These are phyloP conservation scores for Oryzias curvinotus DNA, from an alignment of 2,113 vertebrate species.

Conservation along the genomic window DNA sequence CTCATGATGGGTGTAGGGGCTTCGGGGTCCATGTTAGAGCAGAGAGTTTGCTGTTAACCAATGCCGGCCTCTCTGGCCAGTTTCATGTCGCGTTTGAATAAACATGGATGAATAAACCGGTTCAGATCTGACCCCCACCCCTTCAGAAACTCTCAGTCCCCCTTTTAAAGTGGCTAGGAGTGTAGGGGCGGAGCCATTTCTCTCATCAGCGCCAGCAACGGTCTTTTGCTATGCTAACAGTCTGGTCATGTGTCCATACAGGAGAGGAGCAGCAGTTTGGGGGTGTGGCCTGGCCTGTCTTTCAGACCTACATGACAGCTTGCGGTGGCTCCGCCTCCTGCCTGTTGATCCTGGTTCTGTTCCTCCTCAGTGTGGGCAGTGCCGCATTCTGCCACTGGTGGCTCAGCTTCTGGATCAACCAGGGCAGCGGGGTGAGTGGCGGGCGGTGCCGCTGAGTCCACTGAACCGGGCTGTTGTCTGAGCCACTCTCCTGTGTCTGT, in stretches of 20 bases:
- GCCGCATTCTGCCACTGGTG: constrained; percentile 94
- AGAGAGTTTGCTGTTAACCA: too few relatives aligned
- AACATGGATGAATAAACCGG: too few relatives aligned
- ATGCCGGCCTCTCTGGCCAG: too few relatives aligned
- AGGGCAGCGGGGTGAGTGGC: constrained; percentile 90
- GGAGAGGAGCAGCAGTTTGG: constrained; percentile 86
- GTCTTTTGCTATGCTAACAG: neutral
- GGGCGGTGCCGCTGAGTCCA: too few relatives aligned
- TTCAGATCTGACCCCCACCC: too few relatives aligned
- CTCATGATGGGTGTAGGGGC: too few relatives aligned
- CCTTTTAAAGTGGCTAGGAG: too few relatives aligned
- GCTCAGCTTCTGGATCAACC: constrained; percentile 95
- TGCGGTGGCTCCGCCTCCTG: constrained; percentile 86
- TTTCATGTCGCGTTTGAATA: too few relatives aligned
- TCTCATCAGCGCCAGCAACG: too few relatives aligned
- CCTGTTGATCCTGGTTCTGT: constrained; percentile 85
- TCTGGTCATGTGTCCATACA: constrained; percentile 21
- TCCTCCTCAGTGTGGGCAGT: constrained; percentile 90
- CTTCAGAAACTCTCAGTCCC: too few relatives aligned
- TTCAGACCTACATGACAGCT: constrained; percentile 85
- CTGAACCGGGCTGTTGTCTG: neutral
- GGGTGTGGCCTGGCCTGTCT: constrained; percentile 88
- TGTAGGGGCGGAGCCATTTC: too few relatives aligned
- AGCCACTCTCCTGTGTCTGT: neutral
- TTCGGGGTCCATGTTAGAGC: too few relatives aligned